Base-by-base conservation (phyloP, 2,888 invertebrate species). In the Nemapogon koenigi region DNA sequence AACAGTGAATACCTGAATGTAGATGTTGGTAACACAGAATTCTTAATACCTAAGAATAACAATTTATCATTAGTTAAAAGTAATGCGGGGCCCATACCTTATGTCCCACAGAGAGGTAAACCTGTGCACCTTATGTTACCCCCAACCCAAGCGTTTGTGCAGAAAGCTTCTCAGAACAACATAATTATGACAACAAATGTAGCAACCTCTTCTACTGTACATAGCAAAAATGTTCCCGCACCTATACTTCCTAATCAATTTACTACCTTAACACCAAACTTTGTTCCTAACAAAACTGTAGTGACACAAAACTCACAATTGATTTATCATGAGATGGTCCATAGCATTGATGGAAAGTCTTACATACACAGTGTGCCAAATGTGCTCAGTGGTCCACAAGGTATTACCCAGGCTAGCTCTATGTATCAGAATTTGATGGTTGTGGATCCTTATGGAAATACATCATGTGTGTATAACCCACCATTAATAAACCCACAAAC, bases 351-450 rank as follows among this genome's bases (percentile, higher is more conserved):
- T 49, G 73, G 71, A 13, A 78, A 78, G 46, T 62, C 66, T 10
- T 75, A 70, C 43, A 59, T 75, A 10, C 22, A 22, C 10, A 22
- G 22, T 22, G 6, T 7, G 22, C 6, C 22, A 22, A 22, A 10
- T 22, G 10, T 10, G 10, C 8, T 4, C 69, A 27, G 59, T 67
- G 1, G 55, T 71, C 2, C 50, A 62, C 31, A 52, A 29, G 52
- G 67, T 32, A 71, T 67, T 53, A 57, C 70, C 22, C 54, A 71
- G 47, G 57, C 62, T 19, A 66, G 61, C 45, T 66, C 76, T 3
- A 52, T 76, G 59, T 78, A 76, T 51, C 78, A 76, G 43, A 79
- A 78, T 60, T 62, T 79, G 16, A 75, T 79, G 76, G 68, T 79
- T 6, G 62, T 78, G 11, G 76, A 78, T 45, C 78, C 71, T 41